Evolutionary conservation across 2,888 invertebrate species (phyloP).

Genomic region (Hemithea aestivaria): DNA sequence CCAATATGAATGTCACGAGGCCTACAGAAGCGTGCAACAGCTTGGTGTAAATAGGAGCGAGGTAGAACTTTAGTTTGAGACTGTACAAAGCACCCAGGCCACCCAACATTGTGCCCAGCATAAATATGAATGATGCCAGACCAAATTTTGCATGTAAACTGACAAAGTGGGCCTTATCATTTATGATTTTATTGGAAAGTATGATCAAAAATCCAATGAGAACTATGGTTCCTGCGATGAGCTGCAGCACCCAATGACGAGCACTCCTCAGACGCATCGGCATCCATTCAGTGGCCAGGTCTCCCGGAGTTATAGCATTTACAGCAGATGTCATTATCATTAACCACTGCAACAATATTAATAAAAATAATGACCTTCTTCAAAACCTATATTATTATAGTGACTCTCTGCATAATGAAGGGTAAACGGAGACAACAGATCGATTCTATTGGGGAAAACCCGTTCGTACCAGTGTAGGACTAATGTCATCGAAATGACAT

Average conservation of each 20-base stretch:
- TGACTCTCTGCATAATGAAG: too few species aligned
- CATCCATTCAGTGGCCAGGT: constrained; percentile 75
- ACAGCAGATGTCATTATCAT: constrained; percentile 69
- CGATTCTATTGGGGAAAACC: too few species aligned
- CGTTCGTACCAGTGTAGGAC: too few species aligned
- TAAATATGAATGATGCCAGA: constrained; percentile 59
- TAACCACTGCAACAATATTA: constrained; percentile 60
- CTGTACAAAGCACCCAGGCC: constrained; percentile 67
- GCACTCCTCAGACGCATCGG: constrained; percentile 68
- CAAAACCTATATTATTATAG: too few species aligned
- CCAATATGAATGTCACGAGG: constrained; percentile 60
- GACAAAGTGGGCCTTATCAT: constrained; percentile 54
- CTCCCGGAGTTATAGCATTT: constrained; percentile 70
- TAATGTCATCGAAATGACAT: too few species aligned
- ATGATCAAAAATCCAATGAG: constrained; percentile 62
- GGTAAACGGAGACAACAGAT: too few species aligned
- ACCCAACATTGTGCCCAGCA: constrained; percentile 61
- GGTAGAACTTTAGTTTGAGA: constrained; percentile 62
- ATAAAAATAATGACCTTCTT: not conserved
- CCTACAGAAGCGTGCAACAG: constrained; percentile 65
- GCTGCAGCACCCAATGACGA: constrained; percentile 71
- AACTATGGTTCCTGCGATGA: constrained; percentile 48
- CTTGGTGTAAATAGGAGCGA: constrained; percentile 71
- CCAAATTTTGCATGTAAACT: constrained; percentile 69
- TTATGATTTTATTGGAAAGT: constrained; percentile 60